phyloP scores from a whole-genome alignment of 2,113 vertebrate species.

The Malurus cyaneus region DNA sequence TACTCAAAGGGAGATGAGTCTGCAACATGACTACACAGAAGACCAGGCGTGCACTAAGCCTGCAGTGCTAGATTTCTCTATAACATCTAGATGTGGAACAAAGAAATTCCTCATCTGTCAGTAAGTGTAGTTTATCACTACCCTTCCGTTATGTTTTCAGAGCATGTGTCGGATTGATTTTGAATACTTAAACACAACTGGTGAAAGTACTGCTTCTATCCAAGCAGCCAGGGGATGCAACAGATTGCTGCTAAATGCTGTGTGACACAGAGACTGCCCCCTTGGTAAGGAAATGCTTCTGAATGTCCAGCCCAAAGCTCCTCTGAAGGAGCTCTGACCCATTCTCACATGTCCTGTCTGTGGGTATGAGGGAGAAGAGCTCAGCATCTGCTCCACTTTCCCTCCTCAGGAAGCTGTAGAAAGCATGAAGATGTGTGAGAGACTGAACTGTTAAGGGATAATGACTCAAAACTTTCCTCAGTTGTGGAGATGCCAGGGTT shows the following conservation, averaged over 20 bases:
- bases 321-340: neutral
- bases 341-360: neutral
- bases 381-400: neutral
- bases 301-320: rapidly evolving
- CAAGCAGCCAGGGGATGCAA: neutral
- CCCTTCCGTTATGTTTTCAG: neutral
- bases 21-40: neutral
- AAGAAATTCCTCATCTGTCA: neutral
- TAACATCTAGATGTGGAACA: neutral
- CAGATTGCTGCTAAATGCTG: neutral
- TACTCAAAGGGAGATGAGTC: neutral
- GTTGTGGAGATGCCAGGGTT: neutral
- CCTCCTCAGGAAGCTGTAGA: neutral
- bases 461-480: neutral
- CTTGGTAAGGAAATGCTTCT: neutral
- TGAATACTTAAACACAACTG: neutral
- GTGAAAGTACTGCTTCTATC: neutral
- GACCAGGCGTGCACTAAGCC: neutral
- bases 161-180: neutral
- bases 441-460: neutral
- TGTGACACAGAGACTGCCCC: neutral
- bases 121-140: neutral
- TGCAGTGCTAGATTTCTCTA: neutral
- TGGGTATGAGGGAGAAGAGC: neutral
- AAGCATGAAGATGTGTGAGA: neutral